Percentiles rank a stretch among this genome's conserved stretches.
These are phyloP conservation scores for Emydoidea blandingii DNA, from an alignment of 2,797 vertebrate species.

Conservation along the genomic window DNA sequence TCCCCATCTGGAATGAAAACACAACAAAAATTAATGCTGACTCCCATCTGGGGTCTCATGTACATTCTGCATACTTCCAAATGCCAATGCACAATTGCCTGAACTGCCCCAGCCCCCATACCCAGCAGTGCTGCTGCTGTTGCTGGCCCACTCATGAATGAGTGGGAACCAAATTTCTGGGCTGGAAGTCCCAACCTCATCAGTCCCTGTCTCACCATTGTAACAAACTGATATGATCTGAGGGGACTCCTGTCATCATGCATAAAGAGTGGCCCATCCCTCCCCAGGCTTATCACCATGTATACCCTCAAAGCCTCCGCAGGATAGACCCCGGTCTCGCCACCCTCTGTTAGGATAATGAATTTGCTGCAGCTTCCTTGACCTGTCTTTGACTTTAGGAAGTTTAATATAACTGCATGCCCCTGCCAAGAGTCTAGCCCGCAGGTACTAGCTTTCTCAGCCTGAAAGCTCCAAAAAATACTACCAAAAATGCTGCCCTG, in stretches of 20 bases:
- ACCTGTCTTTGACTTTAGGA: neutral
- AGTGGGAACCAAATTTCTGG: neutral
- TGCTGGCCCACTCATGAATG: neutral
- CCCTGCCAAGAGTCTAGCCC: neutral
- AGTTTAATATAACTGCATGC: neutral
- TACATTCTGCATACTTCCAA: neutral
- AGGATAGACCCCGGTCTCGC: neutral
- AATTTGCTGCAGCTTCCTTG: neutral
- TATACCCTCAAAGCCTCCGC: neutral
- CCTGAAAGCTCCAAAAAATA: neutral
- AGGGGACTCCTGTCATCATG: neutral
- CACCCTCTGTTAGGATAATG: neutral
- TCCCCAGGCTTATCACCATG: neutral
- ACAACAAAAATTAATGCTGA: neutral
- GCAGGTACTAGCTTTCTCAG: neutral
- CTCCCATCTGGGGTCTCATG: neutral
- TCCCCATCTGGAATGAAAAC: neutral
- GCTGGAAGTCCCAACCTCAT: neutral
- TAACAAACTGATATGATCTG: neutral
- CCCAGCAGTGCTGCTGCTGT: neutral
- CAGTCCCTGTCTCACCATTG: neutral
- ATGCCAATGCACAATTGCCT: neutral
- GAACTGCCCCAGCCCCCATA: neutral
- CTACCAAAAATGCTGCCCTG: neutral
- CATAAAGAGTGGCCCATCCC: neutral